Percentiles rank a stretch among this genome's conserved stretches.
phyloP scores from a whole-genome alignment of 2,888 invertebrate genomes.

The Pimpla rufipes region DNA sequence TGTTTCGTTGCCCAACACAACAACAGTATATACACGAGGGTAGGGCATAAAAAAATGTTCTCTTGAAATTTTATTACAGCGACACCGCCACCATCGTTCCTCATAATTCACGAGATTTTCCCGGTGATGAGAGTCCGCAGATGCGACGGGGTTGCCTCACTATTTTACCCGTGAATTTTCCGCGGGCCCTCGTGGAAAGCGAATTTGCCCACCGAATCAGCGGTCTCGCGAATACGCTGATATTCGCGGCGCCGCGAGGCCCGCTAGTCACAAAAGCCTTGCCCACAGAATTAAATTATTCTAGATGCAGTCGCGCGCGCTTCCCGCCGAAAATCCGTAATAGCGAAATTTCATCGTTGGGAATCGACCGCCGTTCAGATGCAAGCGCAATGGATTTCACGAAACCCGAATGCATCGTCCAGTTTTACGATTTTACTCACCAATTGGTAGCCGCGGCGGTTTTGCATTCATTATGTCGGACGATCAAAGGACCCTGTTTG shows the following conservation, averaged over 20 bases:
- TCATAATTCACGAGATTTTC: conserved; percentile 9
- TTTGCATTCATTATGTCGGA: conserved; percentile 49
- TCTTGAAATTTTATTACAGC: conserved; percentile 11
- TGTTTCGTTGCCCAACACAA: not conserved
- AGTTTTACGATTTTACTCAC: conserved; percentile 5
- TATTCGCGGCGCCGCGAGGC: conserved; percentile 2
- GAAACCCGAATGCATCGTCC: conserved; percentile 1
- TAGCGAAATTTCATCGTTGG: conserved; percentile 40
- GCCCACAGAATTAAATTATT: conserved; percentile 37
- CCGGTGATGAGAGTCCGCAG: not conserved
- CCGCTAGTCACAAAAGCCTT: conserved; percentile 18
- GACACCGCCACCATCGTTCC: not conserved
- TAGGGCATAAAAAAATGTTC: not conserved
- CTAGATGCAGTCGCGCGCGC: conserved; percentile 20
- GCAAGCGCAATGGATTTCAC: not conserved
- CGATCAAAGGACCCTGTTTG: conserved; percentile 21
- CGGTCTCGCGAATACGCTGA: not conserved
- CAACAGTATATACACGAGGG: not conserved
- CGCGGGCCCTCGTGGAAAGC: conserved; percentile 13
- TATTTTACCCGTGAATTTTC: conserved; percentile 28
- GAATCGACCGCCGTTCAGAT: conserved; percentile 15
- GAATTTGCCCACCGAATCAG: conserved; percentile 34
- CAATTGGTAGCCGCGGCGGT: conserved; percentile 45
- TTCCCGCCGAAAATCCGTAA: conserved; percentile 38
- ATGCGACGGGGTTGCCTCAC: not conserved